Evolutionary conservation across 2,113 vertebrate species (phyloP), one percentile per base, ranked within the genome.

Genomic region (Dermatemys mawii): DNA sequence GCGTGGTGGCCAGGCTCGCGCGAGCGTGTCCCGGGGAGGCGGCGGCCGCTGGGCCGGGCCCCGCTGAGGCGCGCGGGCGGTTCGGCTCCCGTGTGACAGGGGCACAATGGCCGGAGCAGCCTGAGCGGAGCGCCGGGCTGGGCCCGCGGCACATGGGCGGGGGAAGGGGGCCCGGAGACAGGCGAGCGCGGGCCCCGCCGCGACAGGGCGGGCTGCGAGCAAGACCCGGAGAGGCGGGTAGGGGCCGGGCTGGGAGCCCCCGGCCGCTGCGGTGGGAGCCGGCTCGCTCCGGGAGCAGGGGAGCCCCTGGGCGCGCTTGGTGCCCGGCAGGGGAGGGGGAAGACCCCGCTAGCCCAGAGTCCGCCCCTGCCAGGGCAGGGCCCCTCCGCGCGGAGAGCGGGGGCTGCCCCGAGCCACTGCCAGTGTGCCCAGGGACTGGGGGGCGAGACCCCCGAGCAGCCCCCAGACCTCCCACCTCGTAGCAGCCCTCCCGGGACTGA

Each of bases 161-260:
- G 79, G 78, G n/a, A 55, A 38, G 55, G 41, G 73, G 49, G 44
- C 83, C 27, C 55, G 85, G 80, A 75, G 80, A 49, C 70, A 73
- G 79, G 84, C 95, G 92, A 87, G 94, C 91, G 92, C 94, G 91
- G 92, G 93, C 94, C 90, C 95, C 90, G 95, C 93, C 14, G 73
- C 24, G 75, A 38, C 38, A n/a, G 19, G 44, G 76, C 41, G 81
- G 75, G 81, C 11, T 55, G 92, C 93, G 95, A 95, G 90, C 87
- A 5, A 35, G n/a, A n/a, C n/a, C 94, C 86, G 84, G 95, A 90
- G 94, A 88, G 92, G 95, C 95, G 63, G 95, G 89, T 53, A 9
- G 51, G 51, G 51, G 51, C 51, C 51, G 51, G 51, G 8, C 51
- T 53, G 51, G 88, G 84, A 94, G 93, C 95, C 94, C 78, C 94